A percentile compares a stretch with the other conserved stretches of the same genome.
These are phyloP conservation scores for Mycalesis mineus DNA, from an alignment of 2,888 invertebrate genomes.

Conservation along the genomic window DNA sequence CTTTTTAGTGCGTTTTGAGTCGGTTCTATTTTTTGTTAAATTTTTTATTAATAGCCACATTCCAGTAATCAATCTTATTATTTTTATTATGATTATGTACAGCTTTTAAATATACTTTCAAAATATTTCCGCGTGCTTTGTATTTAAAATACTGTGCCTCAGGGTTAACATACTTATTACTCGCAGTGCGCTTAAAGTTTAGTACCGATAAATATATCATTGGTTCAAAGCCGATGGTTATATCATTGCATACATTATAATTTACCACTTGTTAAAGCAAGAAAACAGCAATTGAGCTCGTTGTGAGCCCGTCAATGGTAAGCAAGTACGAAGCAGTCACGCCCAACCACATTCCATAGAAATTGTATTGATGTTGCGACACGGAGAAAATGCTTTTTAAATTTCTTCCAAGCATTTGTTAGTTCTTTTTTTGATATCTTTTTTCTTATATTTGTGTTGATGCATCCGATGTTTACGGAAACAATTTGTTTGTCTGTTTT, in stretches of 20 bases:
- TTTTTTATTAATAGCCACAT: too few species aligned
- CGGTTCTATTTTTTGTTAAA: too few species aligned
- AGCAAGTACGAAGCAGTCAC: constrained; percentile 3
- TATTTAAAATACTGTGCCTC: constrained; percentile 4
- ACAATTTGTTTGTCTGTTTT: neutral
- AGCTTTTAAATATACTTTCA: neutral
- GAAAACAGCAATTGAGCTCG: constrained; percentile 10
- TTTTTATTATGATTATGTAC: too few species aligned
- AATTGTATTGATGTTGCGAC: neutral
- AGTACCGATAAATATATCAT: constrained; percentile 4
- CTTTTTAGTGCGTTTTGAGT: too few species aligned
- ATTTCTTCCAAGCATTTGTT: neutral
- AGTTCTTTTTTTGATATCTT: neutral
- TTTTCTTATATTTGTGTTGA: neutral
- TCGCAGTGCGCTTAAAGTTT: neutral
- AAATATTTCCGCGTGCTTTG: neutral
- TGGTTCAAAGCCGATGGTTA: constrained; percentile 6
- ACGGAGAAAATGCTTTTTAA: neutral
- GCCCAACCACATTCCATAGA: constrained; percentile 1
- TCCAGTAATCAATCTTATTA: too few species aligned
- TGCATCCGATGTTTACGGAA: neutral
- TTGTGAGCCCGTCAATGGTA: constrained; percentile 6
- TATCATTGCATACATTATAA: constrained; percentile 7
- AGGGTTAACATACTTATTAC: constrained; percentile 5
- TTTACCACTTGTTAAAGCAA: constrained; percentile 6